Evolutionary conservation across 1,140 invertebrate genomes (phyloP), one percentile per base, ranked within the genome.

Genomic region (Temnothorax nylanderi): DNA sequence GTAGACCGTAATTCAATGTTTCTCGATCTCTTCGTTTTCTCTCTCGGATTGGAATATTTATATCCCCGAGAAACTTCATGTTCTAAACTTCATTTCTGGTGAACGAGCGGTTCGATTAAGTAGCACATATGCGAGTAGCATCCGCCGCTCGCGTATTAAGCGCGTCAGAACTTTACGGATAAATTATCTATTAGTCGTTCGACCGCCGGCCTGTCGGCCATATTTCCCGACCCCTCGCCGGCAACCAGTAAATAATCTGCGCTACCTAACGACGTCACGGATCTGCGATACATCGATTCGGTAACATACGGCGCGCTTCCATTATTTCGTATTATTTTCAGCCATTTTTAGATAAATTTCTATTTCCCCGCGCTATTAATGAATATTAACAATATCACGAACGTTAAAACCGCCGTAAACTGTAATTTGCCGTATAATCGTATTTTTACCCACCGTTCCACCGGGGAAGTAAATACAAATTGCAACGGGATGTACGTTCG

Each of bases 101-200:
- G 60, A 85, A 18, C 72, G 58, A 51, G 34, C 26, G 80, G 51
- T n/a, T 10, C 37, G 60, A 34, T 41, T 47, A 44, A 13, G 32
- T 47, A 47, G 37, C 82, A 67, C 37, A 67, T 34, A 77, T 47
- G 60, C 47, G 34, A 32, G 60, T 67, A 85, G 41, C 78, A 75
- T 81, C 44, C 76, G 56, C 44, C 26, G 54, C 44, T 71, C 21
- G 49, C 60, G 80, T 90, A 88, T 90, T 90, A 90, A 88, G 82
- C 69, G 82, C 49, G 77, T 90, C 88, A 88, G 85, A 91, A 91
- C 88, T 90, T 91, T 85, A 51, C 78, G 88, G 88, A 91, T 91
- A 91, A 91, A 91, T 91, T 89, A 90, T 91, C 90, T 86, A 88
- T 91, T 89, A 89, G 82, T 77, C 72, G 78, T 84, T 77, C 85